Conservation (phyloP, 1,140 invertebrate species). For the Heterodera carotae region DNA sequence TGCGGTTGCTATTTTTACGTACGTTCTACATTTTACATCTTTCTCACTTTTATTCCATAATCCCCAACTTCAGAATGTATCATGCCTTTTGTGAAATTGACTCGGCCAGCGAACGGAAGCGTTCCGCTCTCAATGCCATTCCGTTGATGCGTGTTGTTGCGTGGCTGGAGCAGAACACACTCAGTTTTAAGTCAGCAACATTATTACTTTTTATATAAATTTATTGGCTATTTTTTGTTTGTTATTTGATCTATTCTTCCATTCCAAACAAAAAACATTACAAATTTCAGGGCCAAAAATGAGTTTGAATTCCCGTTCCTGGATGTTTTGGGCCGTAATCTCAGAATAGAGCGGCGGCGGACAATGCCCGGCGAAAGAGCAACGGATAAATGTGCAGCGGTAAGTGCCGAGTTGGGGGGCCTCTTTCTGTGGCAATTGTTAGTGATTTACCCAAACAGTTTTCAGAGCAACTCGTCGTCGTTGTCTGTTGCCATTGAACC, state of each 20-base stretch:
- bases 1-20: constrained; percentile 56
- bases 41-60: background rate
- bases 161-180: constrained; percentile 61
- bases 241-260: too few relatives aligned
- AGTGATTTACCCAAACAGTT: background rate
- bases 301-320: constrained; percentile 9
- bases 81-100: constrained; percentile 63
- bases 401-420: background rate
- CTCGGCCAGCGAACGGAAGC: constrained; percentile 49
- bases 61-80: constrained; percentile 51
- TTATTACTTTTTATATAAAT: too few relatives aligned
- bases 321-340: background rate
- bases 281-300: constrained; percentile 6
- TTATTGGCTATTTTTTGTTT: too few relatives aligned
- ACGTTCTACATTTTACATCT: constrained; percentile 41
- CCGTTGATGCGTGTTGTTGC: constrained; percentile 49
- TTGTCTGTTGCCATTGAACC: constrained; percentile 4
- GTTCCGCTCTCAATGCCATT: constrained; percentile 49
- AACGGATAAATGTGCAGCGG: background rate
- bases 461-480: constrained; percentile 9
- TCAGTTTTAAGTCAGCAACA: constrained; percentile 24
- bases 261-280: too few relatives aligned
- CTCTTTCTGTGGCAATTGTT: too few relatives aligned
- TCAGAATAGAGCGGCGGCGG: background rate
- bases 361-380: background rate